Conservation (phyloP, 2,113 vertebrate genomes). For the Pontoporia blainvillei region DNA sequence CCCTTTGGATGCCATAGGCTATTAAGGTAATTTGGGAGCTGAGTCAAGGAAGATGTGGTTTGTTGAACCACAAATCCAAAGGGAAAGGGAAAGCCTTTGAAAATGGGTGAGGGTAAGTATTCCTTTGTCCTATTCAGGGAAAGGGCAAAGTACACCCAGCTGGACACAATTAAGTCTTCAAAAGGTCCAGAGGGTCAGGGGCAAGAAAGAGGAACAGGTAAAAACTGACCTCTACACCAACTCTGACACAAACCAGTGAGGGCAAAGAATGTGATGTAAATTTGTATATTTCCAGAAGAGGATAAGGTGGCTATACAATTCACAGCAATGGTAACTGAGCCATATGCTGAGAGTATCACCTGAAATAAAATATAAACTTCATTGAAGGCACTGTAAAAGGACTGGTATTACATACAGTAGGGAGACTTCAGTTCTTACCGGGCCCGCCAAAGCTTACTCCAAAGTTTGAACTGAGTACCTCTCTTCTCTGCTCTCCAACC, state of each 20-base stretch:
- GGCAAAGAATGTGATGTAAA: slow-evolving; percentile 47
- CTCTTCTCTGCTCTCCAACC: accelerated
- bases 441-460: background rate
- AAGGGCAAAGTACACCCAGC: slow-evolving; percentile 57
- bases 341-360: background rate
- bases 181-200: slow-evolving; percentile 37
- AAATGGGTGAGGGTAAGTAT: slow-evolving; percentile 25
- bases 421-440: background rate
- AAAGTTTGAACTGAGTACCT: background rate
- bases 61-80: slow-evolving; percentile 52
- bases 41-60: slow-evolving; percentile 57
- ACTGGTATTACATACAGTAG: accelerated
- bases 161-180: slow-evolving; percentile 64
- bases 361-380: background rate
- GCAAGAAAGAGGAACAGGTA: slow-evolving; percentile 46
- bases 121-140: slow-evolving; percentile 12
- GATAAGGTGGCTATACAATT: background rate
- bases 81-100: slow-evolving; percentile 66
- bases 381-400: background rate
- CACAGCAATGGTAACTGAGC: background rate
- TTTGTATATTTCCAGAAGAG: slow-evolving; percentile 38
- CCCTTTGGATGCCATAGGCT: slow-evolving; percentile 19
- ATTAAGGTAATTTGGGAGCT: slow-evolving; percentile 64
- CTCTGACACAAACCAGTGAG: slow-evolving; percentile 62
- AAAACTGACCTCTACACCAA: slow-evolving; percentile 55